Percentiles rank a stretch among this genome's conserved stretches.
These are phyloP conservation scores for Lithophane semibrunnea DNA, from an alignment of 2,888 invertebrate species.

Conservation along the genomic window DNA sequence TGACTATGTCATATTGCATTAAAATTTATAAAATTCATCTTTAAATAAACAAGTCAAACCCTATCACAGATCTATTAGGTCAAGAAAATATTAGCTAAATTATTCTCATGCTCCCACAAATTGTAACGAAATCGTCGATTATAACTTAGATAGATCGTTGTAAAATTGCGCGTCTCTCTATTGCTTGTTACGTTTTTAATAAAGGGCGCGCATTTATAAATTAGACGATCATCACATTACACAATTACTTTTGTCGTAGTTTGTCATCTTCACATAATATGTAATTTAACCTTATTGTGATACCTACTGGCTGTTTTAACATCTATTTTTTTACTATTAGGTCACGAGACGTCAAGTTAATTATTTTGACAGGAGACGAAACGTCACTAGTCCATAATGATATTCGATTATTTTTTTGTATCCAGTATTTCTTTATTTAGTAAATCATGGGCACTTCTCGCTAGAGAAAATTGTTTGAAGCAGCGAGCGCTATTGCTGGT, in stretches of 20 bases:
- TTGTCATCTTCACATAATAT: neutral
- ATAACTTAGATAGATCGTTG: neutral
- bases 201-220: neutral
- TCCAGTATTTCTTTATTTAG: neutral
- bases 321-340: neutral
- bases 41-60: neutral
- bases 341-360: neutral
- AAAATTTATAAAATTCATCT: neutral
- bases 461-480: neutral
- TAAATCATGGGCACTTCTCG: neutral
- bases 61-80: neutral
- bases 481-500: neutral
- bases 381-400: neutral
- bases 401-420: neutral
- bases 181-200: too few species aligned
- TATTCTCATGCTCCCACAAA: neutral
- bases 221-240: neutral
- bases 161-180: neutral
- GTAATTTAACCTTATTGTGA: neutral
- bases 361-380: slow-evolving; percentile 3
- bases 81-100: neutral
- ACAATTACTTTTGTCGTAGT: neutral
- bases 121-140: too few species aligned
- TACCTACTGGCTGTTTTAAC: neutral
- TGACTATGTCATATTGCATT: neutral